phyloP scores from a whole-genome alignment of 2,888 invertebrate genomes.

The Campoplex nolae region DNA sequence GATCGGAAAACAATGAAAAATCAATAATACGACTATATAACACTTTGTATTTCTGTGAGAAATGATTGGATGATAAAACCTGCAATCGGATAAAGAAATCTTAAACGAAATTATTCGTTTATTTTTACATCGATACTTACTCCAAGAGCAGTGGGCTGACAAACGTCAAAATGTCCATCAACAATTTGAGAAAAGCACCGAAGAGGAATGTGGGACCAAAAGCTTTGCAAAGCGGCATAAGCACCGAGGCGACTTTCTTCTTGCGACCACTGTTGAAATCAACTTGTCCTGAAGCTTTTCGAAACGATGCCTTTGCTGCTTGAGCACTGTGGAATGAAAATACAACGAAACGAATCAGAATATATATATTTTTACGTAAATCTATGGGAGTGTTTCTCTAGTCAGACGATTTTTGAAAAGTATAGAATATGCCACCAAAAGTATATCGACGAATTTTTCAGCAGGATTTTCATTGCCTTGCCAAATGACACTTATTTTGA shows the following conservation, averaged over 20 bases:
- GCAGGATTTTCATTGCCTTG: no score
- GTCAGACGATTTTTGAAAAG: no score
- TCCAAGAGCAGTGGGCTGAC: conserved; percentile 95
- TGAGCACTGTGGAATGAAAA: conserved; percentile 78
- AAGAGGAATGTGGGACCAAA: conserved; percentile 95
- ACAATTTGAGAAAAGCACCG: conserved; percentile 93
- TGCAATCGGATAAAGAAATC: no score
- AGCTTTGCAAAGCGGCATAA: conserved; percentile 93
- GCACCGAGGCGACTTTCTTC: conserved; percentile 92
- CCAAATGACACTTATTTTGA: no score
- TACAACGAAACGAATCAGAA: not conserved
- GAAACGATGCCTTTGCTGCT: conserved; percentile 88
- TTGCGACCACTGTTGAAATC: conserved; percentile 89
- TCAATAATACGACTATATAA: no score
- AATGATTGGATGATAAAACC: no score
- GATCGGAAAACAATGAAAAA: no score
- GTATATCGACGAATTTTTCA: no score
- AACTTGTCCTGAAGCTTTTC: conserved; percentile 90
- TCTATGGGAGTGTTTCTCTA: not conserved
- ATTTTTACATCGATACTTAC: conserved; percentile 85
- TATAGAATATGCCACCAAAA: no score
- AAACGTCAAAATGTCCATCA: conserved; percentile 94
- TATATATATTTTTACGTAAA: not conserved
- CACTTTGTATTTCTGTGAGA: no score
- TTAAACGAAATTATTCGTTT: not conserved